These are phyloP conservation scores for Shinisaurus crocodilurus DNA, from an alignment of 2,113 vertebrate species.

Conservation along the genomic window DNA sequence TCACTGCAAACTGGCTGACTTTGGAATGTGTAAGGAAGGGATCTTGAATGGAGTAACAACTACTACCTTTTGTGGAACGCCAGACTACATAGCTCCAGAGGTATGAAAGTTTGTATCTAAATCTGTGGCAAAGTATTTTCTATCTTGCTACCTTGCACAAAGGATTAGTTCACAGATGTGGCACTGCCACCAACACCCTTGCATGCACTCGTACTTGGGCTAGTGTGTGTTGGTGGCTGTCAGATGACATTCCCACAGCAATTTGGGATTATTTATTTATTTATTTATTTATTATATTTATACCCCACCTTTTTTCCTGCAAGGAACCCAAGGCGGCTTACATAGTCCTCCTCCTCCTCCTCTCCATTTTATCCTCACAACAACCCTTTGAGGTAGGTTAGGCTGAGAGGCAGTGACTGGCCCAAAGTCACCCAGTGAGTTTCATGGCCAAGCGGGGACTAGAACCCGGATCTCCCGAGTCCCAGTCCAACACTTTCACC, in stretches of 20 bases:
- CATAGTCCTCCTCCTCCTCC: no score
- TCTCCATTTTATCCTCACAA: no score
- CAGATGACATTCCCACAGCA: neutral
- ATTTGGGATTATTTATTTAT: neutral
- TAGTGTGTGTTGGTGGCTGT: neutral
- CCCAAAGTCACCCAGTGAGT: no score
- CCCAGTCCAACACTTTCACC: no score
- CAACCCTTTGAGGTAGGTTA: no score
- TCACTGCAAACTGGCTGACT: conserved; percentile 98
- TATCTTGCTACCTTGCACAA: neutral
- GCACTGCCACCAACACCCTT: neutral
- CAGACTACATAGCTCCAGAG: conserved; percentile 98
- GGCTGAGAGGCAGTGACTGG: no score
- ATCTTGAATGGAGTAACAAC: conserved; percentile 96
- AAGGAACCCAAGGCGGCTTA: no score
- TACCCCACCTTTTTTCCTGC: no score
- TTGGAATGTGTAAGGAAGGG: conserved; percentile 99
- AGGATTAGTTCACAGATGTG: neutral
- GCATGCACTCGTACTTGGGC: neutral
- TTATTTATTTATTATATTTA: no score
- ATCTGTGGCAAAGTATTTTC: neutral
- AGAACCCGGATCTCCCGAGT: no score
- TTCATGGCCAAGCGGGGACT: no score
- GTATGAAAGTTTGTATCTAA: conserved; percentile 70
- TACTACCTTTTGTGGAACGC: conserved; percentile 98